phyloP scores from a whole-genome alignment of 2,888 invertebrate genomes.

The Acanthosepion lycidas region DNA sequence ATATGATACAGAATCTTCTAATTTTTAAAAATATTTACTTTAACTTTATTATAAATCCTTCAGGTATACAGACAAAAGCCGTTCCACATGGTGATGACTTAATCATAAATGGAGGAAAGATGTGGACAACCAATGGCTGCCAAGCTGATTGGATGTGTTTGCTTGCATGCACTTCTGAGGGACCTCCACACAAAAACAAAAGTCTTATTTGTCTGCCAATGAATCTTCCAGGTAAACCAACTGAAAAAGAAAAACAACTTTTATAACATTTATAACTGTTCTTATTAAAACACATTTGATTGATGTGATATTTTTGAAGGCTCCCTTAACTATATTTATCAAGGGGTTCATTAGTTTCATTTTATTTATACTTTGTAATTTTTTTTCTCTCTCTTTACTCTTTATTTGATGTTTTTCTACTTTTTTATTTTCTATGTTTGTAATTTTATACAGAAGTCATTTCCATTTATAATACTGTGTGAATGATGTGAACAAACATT shows the following conservation, averaged over 20 bases:
- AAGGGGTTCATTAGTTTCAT: too few relatives aligned
- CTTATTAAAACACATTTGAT: too few relatives aligned
- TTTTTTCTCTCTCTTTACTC: not conserved
- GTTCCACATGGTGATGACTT: constrained; percentile 72
- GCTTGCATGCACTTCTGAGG: constrained; percentile 77
- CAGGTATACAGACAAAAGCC: constrained; percentile 77
- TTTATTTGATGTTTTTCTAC: not conserved
- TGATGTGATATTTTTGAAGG: too few relatives aligned
- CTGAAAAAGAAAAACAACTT: too few relatives aligned
- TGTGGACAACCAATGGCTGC: constrained; percentile 79
- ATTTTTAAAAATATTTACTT: too few relatives aligned
- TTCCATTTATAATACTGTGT: too few relatives aligned
- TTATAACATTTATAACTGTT: too few relatives aligned
- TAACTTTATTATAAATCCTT: constrained; percentile 20
- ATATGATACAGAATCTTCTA: too few relatives aligned
- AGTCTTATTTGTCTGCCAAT: constrained; percentile 78
- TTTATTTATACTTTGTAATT: not conserved
- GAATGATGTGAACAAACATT: too few relatives aligned
- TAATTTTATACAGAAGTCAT: too few relatives aligned
- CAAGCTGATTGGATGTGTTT: constrained; percentile 80
- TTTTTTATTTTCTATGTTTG: too few relatives aligned
- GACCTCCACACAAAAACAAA: constrained; percentile 76
- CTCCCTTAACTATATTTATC: too few relatives aligned
- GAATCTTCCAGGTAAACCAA: constrained; percentile 73
- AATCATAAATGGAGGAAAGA: constrained; percentile 78